These are phyloP conservation scores for Brachystomella parvula DNA, from an alignment of 1,140 invertebrate genomes.

Conservation along the genomic window DNA sequence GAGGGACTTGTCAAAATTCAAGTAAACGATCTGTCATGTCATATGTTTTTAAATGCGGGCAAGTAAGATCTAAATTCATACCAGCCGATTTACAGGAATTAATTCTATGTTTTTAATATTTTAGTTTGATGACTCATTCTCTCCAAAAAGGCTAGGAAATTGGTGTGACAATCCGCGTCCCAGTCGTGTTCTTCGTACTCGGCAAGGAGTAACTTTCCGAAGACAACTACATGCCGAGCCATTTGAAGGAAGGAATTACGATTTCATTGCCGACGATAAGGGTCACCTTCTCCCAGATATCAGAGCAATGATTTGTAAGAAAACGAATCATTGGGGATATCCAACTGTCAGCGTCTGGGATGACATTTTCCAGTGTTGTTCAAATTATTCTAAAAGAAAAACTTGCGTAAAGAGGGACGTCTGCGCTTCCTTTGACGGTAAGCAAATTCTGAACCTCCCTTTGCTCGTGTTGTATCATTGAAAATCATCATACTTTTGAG, in stretches of 20 bases:
- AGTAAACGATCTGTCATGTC: background rate
- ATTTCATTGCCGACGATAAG: background rate
- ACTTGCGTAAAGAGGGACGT: background rate
- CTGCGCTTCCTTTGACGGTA: too few species aligned
- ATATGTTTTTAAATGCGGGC: background rate
- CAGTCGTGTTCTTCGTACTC: background rate
- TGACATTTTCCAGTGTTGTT: background rate
- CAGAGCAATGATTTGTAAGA: background rate
- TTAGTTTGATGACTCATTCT: slow-evolving; percentile 3
- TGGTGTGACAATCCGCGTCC: background rate
- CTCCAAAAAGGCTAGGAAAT: background rate
- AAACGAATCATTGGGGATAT: background rate
- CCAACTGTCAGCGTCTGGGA: background rate
- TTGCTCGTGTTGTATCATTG: background rate
- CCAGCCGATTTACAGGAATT: background rate
- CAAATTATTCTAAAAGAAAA: background rate
- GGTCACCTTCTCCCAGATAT: background rate
- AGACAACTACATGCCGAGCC: background rate
- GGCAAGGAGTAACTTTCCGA: background rate
- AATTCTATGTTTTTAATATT: background rate
- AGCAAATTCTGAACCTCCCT: background rate
- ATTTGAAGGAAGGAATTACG: background rate
- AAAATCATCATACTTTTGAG: background rate
- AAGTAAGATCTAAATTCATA: background rate
- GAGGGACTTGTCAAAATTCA: too few species aligned